Conservation (phyloP, 2,888 invertebrate species). For the Onchidella celtica region DNA sequence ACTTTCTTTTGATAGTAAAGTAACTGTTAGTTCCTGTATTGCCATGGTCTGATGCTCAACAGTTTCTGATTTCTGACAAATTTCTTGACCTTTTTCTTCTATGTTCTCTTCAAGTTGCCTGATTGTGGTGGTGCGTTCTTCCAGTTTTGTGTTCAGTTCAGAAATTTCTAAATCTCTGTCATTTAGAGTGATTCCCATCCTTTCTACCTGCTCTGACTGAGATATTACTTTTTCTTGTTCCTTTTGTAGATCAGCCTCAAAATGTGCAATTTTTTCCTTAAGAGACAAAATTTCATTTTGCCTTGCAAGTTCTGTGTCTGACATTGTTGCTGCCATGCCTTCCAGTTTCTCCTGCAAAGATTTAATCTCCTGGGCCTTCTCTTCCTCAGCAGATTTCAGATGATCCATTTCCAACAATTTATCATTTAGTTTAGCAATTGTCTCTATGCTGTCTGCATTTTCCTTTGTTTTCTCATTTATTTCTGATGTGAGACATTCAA, state of each 20-base stretch:
- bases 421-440: neutral
- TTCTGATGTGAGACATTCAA: neutral
- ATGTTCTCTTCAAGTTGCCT: slow-evolving; percentile 37
- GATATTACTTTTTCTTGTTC: neutral
- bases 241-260: neutral
- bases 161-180: neutral
- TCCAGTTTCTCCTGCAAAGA: neutral
- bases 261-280: neutral
- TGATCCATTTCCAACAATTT: neutral
- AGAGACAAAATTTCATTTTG: neutral
- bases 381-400: neutral
- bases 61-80: slow-evolving; percentile 6
- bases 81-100: neutral
- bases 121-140: slow-evolving; percentile 44
- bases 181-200: neutral
- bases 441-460: neutral
- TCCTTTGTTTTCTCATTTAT: neutral
- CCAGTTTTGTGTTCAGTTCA: neutral
- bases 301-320: neutral
- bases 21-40: neutral
- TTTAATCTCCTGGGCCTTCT: neutral
- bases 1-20: slow-evolving; percentile 8
- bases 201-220: neutral
- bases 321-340: neutral
- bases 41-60: slow-evolving; percentile 5